A percentile compares a stretch with the other conserved stretches of the same genome.
Evolutionary conservation across 2,113 vertebrate species (phyloP).

Genomic region (Actenoides hombroni): DNA sequence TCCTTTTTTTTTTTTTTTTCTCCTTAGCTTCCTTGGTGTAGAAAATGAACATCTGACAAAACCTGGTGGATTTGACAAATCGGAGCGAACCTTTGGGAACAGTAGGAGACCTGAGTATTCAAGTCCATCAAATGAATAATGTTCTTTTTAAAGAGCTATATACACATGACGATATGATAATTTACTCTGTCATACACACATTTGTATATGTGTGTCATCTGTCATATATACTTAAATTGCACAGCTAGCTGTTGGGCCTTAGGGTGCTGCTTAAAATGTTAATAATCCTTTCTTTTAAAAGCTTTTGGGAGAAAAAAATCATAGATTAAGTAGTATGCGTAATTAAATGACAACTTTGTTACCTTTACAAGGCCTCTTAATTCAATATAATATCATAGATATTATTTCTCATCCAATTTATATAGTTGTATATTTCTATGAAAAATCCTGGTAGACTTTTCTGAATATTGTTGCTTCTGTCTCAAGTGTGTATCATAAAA

Average conservation of each 20-base stretch:
- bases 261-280: neutral
- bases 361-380: neutral
- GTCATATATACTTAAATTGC: neutral
- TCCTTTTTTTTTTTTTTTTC: rapidly evolving
- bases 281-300: neutral
- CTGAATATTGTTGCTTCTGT: neutral
- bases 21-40: neutral
- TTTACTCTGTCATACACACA: neutral
- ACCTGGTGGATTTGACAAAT: neutral
- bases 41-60: neutral
- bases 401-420: neutral
- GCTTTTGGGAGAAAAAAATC: neutral
- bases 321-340: neutral
- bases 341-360: neutral
- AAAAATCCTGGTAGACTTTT: neutral
- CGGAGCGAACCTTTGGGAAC: neutral
- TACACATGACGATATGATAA: neutral
- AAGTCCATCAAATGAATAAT: neutral
- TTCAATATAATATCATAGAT: neutral
- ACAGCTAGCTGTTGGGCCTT: neutral
- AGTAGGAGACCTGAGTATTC: neutral
- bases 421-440: neutral
- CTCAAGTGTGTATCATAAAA: neutral
- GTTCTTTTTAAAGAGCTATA: neutral
- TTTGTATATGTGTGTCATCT: neutral